Conservation (phyloP, 2,888 invertebrate genomes). For the Mimumesa dahlbomi region DNA sequence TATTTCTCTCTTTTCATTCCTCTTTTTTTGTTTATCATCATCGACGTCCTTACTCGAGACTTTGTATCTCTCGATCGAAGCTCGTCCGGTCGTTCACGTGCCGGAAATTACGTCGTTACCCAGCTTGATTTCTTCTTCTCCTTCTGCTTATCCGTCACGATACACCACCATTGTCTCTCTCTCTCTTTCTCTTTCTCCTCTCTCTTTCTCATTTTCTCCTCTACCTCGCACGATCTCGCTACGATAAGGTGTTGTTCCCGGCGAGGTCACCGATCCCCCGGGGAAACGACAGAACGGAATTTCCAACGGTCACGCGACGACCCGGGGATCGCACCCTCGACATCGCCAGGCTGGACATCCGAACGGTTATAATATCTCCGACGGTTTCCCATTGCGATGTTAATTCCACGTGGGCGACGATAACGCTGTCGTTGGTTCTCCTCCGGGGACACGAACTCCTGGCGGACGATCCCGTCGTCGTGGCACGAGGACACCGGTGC, state of each 20-base stretch:
- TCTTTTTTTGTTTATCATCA: not conserved
- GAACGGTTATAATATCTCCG: not conserved
- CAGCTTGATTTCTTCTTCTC: not conserved
- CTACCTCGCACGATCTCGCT: not conserved
- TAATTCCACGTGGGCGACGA: not conserved
- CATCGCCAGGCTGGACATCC: not conserved
- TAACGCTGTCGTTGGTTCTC: conserved; percentile 6
- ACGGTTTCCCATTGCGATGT: not conserved
- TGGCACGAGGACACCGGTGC: too few relatives aligned
- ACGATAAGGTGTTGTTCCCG: not conserved
- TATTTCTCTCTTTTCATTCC: not conserved
- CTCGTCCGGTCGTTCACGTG: not conserved
- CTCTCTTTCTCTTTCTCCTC: not conserved
- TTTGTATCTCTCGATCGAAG: not conserved
- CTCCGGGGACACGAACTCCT: too few relatives aligned
- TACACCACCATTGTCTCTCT: too few relatives aligned
- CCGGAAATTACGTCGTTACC: conserved; percentile 7
- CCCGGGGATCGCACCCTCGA: not conserved
- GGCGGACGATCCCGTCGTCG: not conserved
- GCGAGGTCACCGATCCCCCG: not conserved
- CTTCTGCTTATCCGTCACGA: not conserved
- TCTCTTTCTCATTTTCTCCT: not conserved
- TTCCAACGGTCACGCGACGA: not conserved
- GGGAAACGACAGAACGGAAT: not conserved
- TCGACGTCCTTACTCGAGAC: not conserved